phyloP scores from a whole-genome alignment of 1,140 invertebrate species.

The Ctenoplectra terminalis region DNA sequence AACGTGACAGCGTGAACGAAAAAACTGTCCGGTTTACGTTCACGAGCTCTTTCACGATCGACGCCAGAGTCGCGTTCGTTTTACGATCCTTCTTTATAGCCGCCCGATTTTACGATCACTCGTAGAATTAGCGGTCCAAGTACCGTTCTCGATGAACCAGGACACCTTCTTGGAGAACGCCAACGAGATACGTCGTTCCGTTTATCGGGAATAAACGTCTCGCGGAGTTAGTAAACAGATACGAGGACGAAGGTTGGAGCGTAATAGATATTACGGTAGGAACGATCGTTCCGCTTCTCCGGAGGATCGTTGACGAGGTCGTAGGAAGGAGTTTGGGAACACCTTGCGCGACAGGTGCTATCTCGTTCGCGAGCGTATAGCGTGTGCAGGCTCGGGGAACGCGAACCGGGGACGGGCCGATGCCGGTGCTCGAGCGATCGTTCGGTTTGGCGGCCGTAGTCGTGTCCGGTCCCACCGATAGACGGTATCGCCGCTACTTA shows the following conservation, averaged over 20 bases:
- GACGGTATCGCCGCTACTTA: constrained; percentile 78
- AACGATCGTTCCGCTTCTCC: not conserved
- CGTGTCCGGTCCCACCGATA: constrained; percentile 52
- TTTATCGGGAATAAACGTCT: not conserved
- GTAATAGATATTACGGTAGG: no score
- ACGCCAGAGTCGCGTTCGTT: not conserved
- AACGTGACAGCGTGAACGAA: no score
- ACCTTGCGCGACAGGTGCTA: constrained; percentile 70
- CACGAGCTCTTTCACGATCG: no score
- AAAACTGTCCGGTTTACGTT: no score
- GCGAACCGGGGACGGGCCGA: not conserved
- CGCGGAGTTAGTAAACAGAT: not conserved
- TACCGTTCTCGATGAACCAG: not conserved
- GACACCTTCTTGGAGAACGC: not conserved
- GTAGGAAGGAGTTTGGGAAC: constrained; percentile 49
- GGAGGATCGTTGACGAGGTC: constrained; percentile 29
- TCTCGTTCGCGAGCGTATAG: constrained; percentile 26
- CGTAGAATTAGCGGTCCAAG: not conserved
- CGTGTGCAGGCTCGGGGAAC: not conserved
- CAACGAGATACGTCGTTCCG: not conserved
- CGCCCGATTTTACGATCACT: constrained; percentile 7
- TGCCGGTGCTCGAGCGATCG: not conserved
- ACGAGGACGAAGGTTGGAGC: no score
- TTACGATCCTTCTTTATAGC: not conserved
- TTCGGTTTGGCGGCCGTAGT: constrained; percentile 41